Evolutionary conservation across 2,888 invertebrate genomes (phyloP).

Genomic region (Ganaspis brasiliensis): DNA sequence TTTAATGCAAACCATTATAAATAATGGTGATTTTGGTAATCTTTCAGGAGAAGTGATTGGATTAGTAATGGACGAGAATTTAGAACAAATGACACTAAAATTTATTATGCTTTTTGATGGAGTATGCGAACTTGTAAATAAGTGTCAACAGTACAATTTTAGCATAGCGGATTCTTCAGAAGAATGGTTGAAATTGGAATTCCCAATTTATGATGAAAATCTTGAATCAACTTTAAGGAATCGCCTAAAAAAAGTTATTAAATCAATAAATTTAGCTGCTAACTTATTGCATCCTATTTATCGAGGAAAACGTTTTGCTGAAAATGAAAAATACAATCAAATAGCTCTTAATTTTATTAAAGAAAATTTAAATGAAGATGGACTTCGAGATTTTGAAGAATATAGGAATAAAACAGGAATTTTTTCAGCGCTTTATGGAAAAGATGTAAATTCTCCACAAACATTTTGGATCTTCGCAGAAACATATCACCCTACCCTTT

Average conservation of each 20-base stretch:
- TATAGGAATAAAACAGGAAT: no score
- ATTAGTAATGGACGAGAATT: not conserved
- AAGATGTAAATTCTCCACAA: no score
- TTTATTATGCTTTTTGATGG: not conserved
- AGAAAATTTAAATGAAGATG: no score
- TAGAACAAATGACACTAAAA: not conserved
- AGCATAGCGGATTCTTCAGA: slow-evolving; percentile 1
- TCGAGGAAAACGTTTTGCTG: not conserved
- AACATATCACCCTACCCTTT: no score
- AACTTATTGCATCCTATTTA: not conserved
- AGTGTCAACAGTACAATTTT: not conserved
- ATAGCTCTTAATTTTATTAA: no score
- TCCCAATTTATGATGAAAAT: not conserved
- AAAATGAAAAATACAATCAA: not conserved
- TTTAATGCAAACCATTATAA: not conserved
- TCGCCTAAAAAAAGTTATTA: not conserved
- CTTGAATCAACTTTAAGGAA: not conserved
- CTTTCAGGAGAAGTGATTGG: not conserved
- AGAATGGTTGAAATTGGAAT: not conserved
- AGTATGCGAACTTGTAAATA: not conserved
- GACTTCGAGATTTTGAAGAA: no score
- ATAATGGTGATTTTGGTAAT: not conserved
- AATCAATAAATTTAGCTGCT: slow-evolving; percentile 1
- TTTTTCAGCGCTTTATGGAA: no score
- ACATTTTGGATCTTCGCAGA: no score